phyloP scores from a whole-genome alignment of 2,113 vertebrate species.

The Nannobrachium achirus region DNA sequence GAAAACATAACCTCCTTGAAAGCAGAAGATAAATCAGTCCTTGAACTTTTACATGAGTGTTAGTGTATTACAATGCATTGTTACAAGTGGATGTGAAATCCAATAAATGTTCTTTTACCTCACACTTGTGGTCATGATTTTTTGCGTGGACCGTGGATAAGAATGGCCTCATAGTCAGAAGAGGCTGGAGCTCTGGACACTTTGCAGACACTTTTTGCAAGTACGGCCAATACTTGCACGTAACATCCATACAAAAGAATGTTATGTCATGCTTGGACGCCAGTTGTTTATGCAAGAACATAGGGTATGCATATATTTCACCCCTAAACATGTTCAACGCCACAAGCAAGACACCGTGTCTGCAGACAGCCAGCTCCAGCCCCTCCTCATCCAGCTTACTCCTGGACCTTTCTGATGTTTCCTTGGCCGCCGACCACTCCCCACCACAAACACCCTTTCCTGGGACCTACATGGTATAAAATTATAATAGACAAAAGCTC shows the following conservation, averaged over 20 bases:
- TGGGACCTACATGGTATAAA: conserved; percentile 22
- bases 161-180: conserved; percentile 18
- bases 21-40: no score
- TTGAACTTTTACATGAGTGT: no score
- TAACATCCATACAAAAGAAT: conserved; percentile 10
- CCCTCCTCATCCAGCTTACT: conserved; percentile 29
- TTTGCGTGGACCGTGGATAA: conserved; percentile 20
- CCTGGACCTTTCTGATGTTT: conserved; percentile 9
- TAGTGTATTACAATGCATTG: no score
- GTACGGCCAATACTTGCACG: conserved; percentile 23
- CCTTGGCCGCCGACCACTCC: conserved; percentile 25
- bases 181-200: conserved; percentile 3
- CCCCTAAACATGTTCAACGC: conserved; percentile 16
- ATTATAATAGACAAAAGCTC: no score
- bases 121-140: conserved; percentile 16
- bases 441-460: conserved; percentile 25
- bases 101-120: no score
- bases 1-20: no score
- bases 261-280: neutral
- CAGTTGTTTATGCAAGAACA: conserved; percentile 19
- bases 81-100: no score
- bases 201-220: neutral
- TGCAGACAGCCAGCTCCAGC: conserved; percentile 12
- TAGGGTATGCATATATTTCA: conserved; percentile 8
- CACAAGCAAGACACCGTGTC: conserved; percentile 2